Evolutionary conservation across 2,113 vertebrate genomes (phyloP).

Genomic region (Nycticorax nycticorax): DNA sequence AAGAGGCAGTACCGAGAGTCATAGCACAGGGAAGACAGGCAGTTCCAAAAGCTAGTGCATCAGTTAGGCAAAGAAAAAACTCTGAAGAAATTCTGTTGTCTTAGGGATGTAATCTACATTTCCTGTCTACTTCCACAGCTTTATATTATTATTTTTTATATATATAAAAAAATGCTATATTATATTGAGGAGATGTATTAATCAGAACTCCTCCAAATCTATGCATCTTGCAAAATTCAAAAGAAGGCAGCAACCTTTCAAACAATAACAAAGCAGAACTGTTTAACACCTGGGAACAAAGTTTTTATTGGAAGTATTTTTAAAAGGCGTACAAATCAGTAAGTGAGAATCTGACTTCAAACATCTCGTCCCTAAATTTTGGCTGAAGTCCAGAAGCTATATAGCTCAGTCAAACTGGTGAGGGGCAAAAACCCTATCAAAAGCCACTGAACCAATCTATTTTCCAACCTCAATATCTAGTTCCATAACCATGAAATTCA

Average conservation of each 20-base stretch:
- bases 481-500: background rate
- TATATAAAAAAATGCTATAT: too few relatives aligned
- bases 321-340: background rate
- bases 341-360: background rate
- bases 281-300: background rate
- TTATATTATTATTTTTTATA: too few relatives aligned
- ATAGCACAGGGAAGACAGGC: background rate
- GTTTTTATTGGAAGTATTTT: background rate
- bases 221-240: background rate
- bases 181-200: background rate
- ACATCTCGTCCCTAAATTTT: background rate
- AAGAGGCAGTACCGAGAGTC: background rate
- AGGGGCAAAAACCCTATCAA: background rate
- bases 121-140: background rate
- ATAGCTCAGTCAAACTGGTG: background rate
- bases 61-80: background rate
- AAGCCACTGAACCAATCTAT: background rate
- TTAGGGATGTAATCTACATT: background rate
- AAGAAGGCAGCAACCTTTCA: background rate
- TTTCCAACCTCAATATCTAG: background rate
- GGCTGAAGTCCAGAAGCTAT: background rate
- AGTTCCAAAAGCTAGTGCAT: background rate
- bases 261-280: background rate
- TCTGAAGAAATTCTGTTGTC: background rate
- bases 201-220: background rate